Conservation (phyloP, 2,888 invertebrate species). For the Hemaris fuciformis region DNA sequence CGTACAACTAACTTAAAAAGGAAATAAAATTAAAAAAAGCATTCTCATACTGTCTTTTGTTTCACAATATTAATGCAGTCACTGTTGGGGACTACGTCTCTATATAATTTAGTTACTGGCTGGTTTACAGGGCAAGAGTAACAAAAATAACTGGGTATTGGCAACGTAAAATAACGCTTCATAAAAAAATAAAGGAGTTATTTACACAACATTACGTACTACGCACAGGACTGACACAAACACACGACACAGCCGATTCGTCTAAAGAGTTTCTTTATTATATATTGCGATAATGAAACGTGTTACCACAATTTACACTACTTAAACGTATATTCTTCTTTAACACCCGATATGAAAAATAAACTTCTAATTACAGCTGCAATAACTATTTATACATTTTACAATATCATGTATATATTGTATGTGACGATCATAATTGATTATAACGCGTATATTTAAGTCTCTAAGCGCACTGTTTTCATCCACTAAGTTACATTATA, state of each 20-base stretch:
- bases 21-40: constrained; percentile 6
- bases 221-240: constrained; percentile 69
- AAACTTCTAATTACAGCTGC: constrained; percentile 81
- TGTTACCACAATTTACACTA: constrained; percentile 76
- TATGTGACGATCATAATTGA: constrained; percentile 40
- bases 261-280: constrained; percentile 60
- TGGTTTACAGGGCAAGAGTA: constrained; percentile 40
- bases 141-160: constrained; percentile 23
- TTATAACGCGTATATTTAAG: constrained; percentile 59
- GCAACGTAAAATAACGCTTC: constrained; percentile 24
- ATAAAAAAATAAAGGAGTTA: constrained; percentile 38
- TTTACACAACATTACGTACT: constrained; percentile 67
- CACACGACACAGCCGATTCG: constrained; percentile 81
- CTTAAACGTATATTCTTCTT: constrained; percentile 65
- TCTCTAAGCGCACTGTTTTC: constrained; percentile 72
- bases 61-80: neutral
- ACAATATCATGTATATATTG: constrained; percentile 59
- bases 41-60: constrained; percentile 1
- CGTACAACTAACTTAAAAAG: constrained; percentile 6
- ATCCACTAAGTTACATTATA: neutral
- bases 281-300: constrained; percentile 75
- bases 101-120: constrained; percentile 24
- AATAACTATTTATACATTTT: constrained; percentile 82
- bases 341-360: constrained; percentile 82
- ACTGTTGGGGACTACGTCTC: neutral